Percentiles rank a stretch among this genome's conserved stretches.
Evolutionary conservation across 2,797 vertebrate genomes (phyloP).

Genomic region (Platyrinchus mystaceus): DNA sequence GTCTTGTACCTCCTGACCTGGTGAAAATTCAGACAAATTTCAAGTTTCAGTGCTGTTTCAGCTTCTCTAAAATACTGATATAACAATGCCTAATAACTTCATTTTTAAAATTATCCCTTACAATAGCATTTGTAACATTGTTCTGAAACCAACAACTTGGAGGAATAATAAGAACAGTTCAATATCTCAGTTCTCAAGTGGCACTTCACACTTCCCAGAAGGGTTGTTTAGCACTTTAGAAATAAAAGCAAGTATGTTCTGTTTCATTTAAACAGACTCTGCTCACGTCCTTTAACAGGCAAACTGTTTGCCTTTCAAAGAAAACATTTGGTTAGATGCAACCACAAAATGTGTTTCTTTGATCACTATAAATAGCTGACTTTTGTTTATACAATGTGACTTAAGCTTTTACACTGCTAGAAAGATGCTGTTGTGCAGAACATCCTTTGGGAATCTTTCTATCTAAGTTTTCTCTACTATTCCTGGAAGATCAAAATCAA

Average conservation of each 20-base stretch:
- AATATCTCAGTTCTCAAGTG: background rate
- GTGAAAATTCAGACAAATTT: background rate
- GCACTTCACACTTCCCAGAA: background rate
- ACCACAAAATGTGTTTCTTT: slow-evolving; percentile 2
- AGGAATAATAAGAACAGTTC: background rate
- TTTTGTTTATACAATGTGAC: background rate
- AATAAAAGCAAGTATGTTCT: background rate
- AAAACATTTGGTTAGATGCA: slow-evolving; percentile 14
- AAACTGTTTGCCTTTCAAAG: slow-evolving; percentile 11
- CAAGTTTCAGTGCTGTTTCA: background rate
- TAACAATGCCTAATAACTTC: background rate
- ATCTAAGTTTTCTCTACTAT: background rate
- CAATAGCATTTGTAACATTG: background rate
- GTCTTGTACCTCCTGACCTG: background rate
- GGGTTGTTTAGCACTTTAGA: background rate
- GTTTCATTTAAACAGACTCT: background rate
- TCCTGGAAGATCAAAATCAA: background rate
- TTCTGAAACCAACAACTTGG: background rate
- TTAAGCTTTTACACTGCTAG: background rate
- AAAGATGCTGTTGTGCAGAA: background rate
- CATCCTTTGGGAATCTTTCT: background rate
- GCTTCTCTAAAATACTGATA: background rate
- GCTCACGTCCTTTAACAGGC: background rate
- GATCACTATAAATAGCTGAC: slow-evolving; percentile 12
- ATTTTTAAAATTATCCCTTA: background rate